phyloP scores from a whole-genome alignment of 2,888 invertebrate genomes.

The Peribatodes rhomboidaria region DNA sequence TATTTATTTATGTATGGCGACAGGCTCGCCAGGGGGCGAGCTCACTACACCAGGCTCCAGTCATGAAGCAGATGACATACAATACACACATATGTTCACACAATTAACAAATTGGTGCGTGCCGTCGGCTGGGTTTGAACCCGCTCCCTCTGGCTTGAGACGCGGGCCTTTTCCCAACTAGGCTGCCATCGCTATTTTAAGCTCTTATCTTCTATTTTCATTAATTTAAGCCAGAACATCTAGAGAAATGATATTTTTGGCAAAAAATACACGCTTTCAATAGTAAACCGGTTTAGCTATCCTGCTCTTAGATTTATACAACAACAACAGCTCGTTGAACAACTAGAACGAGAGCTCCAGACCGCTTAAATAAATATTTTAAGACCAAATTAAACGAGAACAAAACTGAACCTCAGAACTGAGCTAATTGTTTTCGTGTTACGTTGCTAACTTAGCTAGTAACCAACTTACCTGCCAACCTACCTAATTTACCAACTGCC shows the following conservation, averaged over 20 bases:
- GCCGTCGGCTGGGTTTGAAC: too few relatives aligned
- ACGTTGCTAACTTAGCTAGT: background rate
- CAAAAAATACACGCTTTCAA: background rate
- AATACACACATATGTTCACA: too few relatives aligned
- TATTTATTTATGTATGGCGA: too few relatives aligned
- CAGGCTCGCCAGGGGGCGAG: too few relatives aligned
- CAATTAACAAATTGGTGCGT: too few relatives aligned
- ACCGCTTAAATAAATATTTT: constrained; percentile 7
- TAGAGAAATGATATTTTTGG: background rate
- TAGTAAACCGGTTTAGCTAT: background rate
- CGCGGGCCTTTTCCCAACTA: too few relatives aligned
- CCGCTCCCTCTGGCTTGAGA: too few relatives aligned
- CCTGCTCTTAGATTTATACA: background rate
- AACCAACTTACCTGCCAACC: background rate
- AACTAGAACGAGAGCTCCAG: constrained; percentile 20
- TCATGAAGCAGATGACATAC: too few relatives aligned
- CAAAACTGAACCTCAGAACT: constrained; percentile 5
- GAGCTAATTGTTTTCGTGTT: background rate
- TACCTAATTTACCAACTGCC: background rate
- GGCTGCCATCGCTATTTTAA: too few relatives aligned
- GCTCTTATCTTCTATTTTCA: too few relatives aligned
- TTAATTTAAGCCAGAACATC: too few relatives aligned
- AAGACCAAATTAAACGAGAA: background rate
- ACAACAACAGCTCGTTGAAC: constrained; percentile 36
- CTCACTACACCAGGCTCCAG: too few relatives aligned